These are phyloP conservation scores for Sinocyclocheilus rhinocerous DNA, from an alignment of 2,113 vertebrate genomes.

Conservation along the genomic window DNA sequence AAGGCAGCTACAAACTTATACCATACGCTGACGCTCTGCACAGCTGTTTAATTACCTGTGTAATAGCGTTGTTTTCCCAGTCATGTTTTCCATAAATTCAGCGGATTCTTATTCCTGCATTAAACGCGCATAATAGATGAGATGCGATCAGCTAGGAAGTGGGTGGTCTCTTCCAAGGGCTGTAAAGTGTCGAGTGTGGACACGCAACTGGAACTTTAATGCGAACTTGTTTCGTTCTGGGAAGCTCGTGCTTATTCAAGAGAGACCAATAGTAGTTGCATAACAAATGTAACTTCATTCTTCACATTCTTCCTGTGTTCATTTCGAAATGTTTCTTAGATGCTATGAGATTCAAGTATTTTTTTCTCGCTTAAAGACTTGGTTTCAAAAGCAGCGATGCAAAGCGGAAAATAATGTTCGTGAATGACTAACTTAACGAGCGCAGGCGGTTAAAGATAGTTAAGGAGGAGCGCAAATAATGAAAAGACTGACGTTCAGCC, in stretches of 20 bases:
- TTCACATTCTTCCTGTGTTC: background rate
- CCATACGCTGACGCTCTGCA: background rate
- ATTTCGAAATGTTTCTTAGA: background rate
- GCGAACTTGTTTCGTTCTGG: background rate
- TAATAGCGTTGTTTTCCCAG: background rate
- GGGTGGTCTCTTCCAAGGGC: constrained; percentile 13
- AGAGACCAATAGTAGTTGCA: background rate
- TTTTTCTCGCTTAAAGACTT: background rate
- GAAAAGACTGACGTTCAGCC: background rate
- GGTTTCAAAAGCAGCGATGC: background rate
- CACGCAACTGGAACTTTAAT: constrained; percentile 23
- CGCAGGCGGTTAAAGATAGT: background rate
- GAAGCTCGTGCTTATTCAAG: background rate
- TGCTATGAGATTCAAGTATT: background rate
- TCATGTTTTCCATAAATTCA: background rate
- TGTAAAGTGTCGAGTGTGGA: constrained; percentile 25
- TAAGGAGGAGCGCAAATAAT: background rate
- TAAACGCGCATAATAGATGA: background rate
- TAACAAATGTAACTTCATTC: background rate
- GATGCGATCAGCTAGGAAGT: constrained; percentile 8
- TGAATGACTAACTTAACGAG: constrained; percentile 22
- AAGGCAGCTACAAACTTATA: background rate
- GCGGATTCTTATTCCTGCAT: background rate
- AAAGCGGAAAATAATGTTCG: background rate
- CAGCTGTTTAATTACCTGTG: background rate